Evolutionary conservation across 2,888 invertebrate species (phyloP).

Genomic region (Formica aserva): DNA sequence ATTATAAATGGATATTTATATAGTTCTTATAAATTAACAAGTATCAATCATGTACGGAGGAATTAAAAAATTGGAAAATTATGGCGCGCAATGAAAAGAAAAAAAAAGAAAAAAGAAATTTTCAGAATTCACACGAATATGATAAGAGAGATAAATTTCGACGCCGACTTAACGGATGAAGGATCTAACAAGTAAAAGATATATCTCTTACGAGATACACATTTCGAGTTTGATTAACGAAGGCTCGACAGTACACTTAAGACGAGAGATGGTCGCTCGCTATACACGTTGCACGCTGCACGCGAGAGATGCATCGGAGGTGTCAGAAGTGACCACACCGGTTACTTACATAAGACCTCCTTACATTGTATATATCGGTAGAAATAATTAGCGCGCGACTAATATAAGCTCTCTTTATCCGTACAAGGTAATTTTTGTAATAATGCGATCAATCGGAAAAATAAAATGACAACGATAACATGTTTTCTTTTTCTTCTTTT

Average conservation of each 20-base stretch:
- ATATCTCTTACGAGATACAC: neutral
- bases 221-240: conserved; percentile 29
- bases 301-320: conserved; percentile 27
- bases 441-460: conserved; percentile 30
- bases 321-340: conserved; percentile 43
- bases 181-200: conserved; percentile 2
- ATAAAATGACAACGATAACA: neutral
- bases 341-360: conserved; percentile 45
- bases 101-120: neutral
- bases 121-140: neutral
- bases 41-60: neutral
- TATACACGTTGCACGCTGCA: neutral
- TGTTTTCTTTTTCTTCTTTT: neutral
- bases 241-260: neutral
- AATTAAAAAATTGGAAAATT: neutral
- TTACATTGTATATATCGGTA: conserved; percentile 1
- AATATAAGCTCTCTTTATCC: neutral
- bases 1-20: neutral
- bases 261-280: neutral
- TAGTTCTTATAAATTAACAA: neutral
- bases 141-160: neutral
- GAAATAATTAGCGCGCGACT: conserved; percentile 37
- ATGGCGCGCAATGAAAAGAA: neutral
- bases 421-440: conserved; percentile 1
- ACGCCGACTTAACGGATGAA: neutral